Base-by-base conservation (phyloP, 2,888 invertebrate genomes). In the Habroteleia sp. region DNA sequence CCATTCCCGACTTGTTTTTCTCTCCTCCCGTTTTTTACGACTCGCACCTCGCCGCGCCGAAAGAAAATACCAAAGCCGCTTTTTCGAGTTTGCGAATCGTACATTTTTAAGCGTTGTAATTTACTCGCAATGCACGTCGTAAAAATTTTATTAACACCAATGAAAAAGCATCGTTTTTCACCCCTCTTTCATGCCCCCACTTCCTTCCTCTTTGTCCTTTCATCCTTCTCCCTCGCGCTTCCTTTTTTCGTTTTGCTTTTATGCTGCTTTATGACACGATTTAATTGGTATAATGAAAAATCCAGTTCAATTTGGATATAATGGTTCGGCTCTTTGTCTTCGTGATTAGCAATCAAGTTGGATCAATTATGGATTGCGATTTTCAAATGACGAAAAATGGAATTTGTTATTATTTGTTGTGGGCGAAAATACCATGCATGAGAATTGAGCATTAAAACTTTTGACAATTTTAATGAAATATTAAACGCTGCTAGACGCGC, bases 221-320 rank as follows among this genome's bases (percentile, higher is more conserved):
- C 35, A 16, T 27, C 20, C 11, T 10, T 27, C 31, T 10, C 13
- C 0, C n/a, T 5, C 17, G 7, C 35, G 29, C 11, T 3, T 3
- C 10, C 10, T 39, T 46, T 62, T 54, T 56, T 37, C 17, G 8
- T 54, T n/a, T 56, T 16, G 31, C 48, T 46, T 69, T 46, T 13
- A 31, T 39, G 13, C 23, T 29, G 27, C 42, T 60, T 60, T 50
- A 69, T 54, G 27, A 31, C 54, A 20, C 52, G 46, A 54, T 73
- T 73, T 73, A 73, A 73, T 73, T 66, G 73, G 60, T 66, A 66
- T 74, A 66, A 74, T 74, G 52, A 74, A 74, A 74, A 74, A 74
- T 74, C 73, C 73, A 74, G 58, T 66, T 33, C 73, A 60, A 66
- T 74, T 74, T 74, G 46, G 16, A 66, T 41, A 54, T 54, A 60